Evolutionary conservation across 2,113 vertebrate genomes (phyloP), one percentile per base, ranked within the genome.

Genomic region (Epinephelus moara): DNA sequence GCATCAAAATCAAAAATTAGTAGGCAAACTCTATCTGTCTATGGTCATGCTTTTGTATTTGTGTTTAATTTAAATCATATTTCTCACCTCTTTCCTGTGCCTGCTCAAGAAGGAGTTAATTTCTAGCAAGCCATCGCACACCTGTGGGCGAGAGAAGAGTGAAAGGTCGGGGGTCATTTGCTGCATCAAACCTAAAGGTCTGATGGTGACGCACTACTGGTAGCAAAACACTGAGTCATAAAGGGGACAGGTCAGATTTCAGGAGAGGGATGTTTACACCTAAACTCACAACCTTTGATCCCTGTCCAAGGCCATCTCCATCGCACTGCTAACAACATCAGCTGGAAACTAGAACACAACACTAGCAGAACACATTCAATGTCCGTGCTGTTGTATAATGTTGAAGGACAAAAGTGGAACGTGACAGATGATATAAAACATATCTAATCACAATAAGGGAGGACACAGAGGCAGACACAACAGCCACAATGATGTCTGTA

Each of bases 61-160:
- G 14, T 33, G 14, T n/a, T 60, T 64, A 37, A 13, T 69, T 50
- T 33, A 33, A n/a, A 27, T 0, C 0, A 4, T 56, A 45, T 4
- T 52, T 77, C 84, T 89, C 67, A 91, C 93, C 88, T 94, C 94
- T 87, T 94, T 94, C 25, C 91, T 93, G 85, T 99, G 98, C 70
- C 94, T 89, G 10, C 89, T 89, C 21, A 99, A 95, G 86, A 99
- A 99, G 0, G 75, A 85, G 80, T 97, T 96, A 0, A 99, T 98
- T 88, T 99, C 97, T 74, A 89, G 89, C 82, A 99, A 93, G 2
- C 98, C 97, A 13, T 98, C 97, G 59, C 94, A 94, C 68, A 99
- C 93, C 94, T 95, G 68, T 23, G 23, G 30, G 6, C 30, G 6
- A 74, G 40, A 84, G 15, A 21, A 66, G 27, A 53, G 18, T 13